Evolutionary conservation across 2,888 invertebrate species (phyloP), one percentile per base, ranked within the genome.

Genomic region (Chydorus sphaericus): DNA sequence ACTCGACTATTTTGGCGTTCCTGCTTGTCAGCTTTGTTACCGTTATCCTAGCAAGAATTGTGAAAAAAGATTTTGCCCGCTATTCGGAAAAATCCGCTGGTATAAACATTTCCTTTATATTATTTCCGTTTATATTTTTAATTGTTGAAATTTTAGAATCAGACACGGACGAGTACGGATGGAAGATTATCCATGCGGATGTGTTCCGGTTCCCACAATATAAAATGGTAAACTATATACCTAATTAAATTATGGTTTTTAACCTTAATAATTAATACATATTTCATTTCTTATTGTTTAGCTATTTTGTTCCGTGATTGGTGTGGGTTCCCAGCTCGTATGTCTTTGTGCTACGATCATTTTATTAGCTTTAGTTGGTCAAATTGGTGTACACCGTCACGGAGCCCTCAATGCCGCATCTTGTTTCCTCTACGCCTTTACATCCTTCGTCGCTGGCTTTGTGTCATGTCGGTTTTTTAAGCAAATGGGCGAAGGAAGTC

Each of bases 181-280:
- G 74, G 74, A 74, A 74, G 62, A 72, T 73, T 30, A 71, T 74
- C 44, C 70, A 71, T 57, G 70, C 72, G 1, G 74, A 74, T 62
- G 73, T 74, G 3, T 74, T 74, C 64, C 61, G 74, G 44, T 69
- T 70, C 61, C 75, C 75, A 2, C 63, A 62, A 1, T 61, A 65
- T 56, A 71, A 70, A 63, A 71, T 65, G 59, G n/a, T n/a, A n/a
- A n/a, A n/a, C n/a, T n/a, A n/a, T n/a, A n/a, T n/a, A n/a, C n/a
- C n/a, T n/a, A n/a, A n/a, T n/a, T n/a, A n/a, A n/a, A n/a, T n/a
- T n/a, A n/a, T n/a, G n/a, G n/a, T n/a, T n/a, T n/a, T n/a, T n/a
- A n/a, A n/a, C n/a, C n/a, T n/a, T n/a, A n/a, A n/a, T n/a, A n/a
- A n/a, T n/a, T n/a, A n/a, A n/a, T n/a, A n/a, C n/a, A n/a, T n/a